Evolutionary conservation across 2,888 invertebrate species (phyloP), one percentile per base, ranked within the genome.

Genomic region (Xanthorhoe spadicearia): DNA sequence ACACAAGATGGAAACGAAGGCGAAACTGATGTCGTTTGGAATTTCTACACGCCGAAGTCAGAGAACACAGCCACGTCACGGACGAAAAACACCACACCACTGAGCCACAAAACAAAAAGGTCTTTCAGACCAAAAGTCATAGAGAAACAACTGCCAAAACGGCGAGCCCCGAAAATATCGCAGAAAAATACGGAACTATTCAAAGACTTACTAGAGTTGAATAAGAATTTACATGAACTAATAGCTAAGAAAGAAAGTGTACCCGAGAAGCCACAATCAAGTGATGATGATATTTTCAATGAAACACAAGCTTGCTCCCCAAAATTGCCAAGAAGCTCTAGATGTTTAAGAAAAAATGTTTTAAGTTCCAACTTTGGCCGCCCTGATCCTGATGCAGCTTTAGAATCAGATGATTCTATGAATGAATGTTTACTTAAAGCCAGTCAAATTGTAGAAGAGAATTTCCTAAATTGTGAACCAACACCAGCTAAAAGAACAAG

Each of bases 401-500:
- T 93, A 54, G 93, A 93, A 77, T 93, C 92, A 8, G 93, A 93
- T 72, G 93, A 93, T 76, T 93, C 93, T 23, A 90, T 93, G 85
- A 93, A 93, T 82, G 93, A 93, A 74, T 92, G 87, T 74, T 80
- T 93, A 46, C 77, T 93, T 19, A 89, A 88, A 81, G 93, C 91
- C 9, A 93, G 92, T 77, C 93, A 93, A 77, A 83, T 89, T 49
- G 88, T 91, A 5, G 93, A 93, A 80, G 92, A 93, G 28, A 87
- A 88, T 56, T 79, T 91, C 43, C 70, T 85, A 10, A 83, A 81
- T 58, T 66, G 64, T 71, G 80, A 82, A 61, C 73, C 79, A 3
- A 75, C 76, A 46, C 71, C 80, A 64, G 74, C 82, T 6, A 89
- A 90, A 76, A 80, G 75, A 56, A 72, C 77, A 15, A 80, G 83